These are phyloP conservation scores for Rhamphomyia laevipes DNA, from an alignment of 2,888 invertebrate genomes.

Conservation along the genomic window DNA sequence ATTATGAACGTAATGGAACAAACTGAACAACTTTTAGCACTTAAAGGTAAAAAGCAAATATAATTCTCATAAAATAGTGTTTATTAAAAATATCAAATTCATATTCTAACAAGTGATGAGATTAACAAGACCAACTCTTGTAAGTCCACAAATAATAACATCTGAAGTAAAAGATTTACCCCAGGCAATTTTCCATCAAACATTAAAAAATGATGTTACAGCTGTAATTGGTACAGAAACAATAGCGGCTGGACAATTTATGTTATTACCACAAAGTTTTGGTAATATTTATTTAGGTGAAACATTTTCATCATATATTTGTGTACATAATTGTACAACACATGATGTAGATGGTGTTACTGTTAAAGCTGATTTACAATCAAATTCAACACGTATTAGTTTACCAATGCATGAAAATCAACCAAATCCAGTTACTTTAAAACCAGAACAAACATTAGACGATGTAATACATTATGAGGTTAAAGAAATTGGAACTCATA, in stretches of 20 bases:
- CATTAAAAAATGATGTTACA: conserved; percentile 73
- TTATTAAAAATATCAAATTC: not conserved
- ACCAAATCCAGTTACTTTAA: conserved; percentile 45
- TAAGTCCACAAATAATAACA: conserved; percentile 67
- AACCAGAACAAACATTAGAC: conserved; percentile 78
- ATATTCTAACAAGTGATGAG: conserved; percentile 72
- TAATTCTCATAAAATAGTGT: not conserved
- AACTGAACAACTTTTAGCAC: conserved; percentile 32
- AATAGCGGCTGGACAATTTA: conserved; percentile 74
- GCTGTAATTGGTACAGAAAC: conserved; percentile 71
- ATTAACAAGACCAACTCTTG: conserved; percentile 80
- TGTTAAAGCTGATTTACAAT: conserved; percentile 80
- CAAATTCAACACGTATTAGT: conserved; percentile 75
- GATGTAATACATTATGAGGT: conserved; percentile 97
- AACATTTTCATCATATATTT: conserved; percentile 95
- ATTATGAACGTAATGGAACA: conserved; percentile 21
- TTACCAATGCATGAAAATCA: conserved; percentile 62
- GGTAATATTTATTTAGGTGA: conserved; percentile 97
- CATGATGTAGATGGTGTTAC: conserved; percentile 47
- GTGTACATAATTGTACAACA: conserved; percentile 90
- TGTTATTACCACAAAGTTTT: conserved; percentile 91
- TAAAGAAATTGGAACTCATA: conserved; percentile 97
- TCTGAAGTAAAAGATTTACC: conserved; percentile 79
- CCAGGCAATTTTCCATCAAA: conserved; percentile 65
- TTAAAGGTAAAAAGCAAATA: conserved; percentile 27